Evolutionary conservation across 2,888 invertebrate species (phyloP), one percentile per base, ranked within the genome.

Genomic region (Aleiodes alternator): DNA sequence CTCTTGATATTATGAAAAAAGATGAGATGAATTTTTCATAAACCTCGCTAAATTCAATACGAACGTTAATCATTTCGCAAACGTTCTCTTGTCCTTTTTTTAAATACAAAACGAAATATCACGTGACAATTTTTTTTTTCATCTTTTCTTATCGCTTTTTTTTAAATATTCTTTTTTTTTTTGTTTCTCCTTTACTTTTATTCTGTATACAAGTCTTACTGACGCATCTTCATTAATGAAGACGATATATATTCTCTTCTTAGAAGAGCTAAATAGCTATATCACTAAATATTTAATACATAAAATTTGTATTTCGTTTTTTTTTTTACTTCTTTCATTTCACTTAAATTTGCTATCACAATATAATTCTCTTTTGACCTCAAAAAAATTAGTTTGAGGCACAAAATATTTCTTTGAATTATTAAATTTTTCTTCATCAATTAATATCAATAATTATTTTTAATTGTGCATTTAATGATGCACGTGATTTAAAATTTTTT

Each of bases 181-280:
- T 64, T 23, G 23, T 12, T 16, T 64, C 16, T 16, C 34, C 23
- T 43, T 12, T 16, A 48, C 34, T 59, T 34, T n/a, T 38, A 31
- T 16, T 64, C 14, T 43, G 43, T 38, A 23, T 84, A 85, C 81
- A 83, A 87, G 86, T 87, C 86, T 86, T 86, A 84, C 84, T 83
- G 82, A 85, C 81, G 81, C 81, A 83, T 83, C 84, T 85, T 85
- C 84, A 82, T 84, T 82, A 78, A 83, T 81, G 84, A 87, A 43
- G 43, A 43, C 85, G 84, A 85, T 77, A 83, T 81, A 83, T 43
- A 43, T 43, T 77, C 84, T 82, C 82, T 83, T 83, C 82, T 82
- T 81, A 84, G 83, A 84, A 84, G 84, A 84, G 84, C 57, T 9
- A 14, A 38, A 34, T 75, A 48, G 23, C 72, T 69, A 14, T 72